A percentile compares a stretch with the other conserved stretches of the same genome.
phyloP scores from a whole-genome alignment of 2,113 vertebrate genomes.

The Piaya cayana region DNA sequence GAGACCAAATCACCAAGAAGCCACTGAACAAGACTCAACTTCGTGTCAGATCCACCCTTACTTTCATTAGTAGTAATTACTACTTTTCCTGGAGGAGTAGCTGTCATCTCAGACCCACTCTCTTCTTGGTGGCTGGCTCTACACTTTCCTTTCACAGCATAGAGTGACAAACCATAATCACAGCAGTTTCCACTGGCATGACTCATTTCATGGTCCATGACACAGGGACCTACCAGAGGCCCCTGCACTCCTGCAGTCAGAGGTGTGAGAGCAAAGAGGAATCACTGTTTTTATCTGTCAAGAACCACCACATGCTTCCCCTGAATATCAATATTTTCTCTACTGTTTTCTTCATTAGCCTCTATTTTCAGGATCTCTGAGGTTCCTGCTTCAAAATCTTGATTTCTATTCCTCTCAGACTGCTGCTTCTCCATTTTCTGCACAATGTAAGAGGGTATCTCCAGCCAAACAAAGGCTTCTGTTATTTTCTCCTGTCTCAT shows the following conservation, averaged over 20 bases:
- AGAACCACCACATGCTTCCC: background rate
- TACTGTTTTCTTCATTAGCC: conserved; percentile 1
- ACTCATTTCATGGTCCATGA: background rate
- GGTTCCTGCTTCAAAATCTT: background rate
- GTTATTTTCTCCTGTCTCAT: background rate
- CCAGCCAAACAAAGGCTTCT: background rate
- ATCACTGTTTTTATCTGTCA: background rate
- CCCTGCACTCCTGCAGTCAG: background rate
- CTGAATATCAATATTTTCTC: background rate
- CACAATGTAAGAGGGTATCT: background rate
- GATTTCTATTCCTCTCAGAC: background rate
- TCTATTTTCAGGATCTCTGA: background rate
- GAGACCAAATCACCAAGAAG: background rate
- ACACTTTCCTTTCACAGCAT: background rate
- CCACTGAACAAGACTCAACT: background rate
- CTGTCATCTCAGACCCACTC: accelerated
- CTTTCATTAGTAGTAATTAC: background rate
- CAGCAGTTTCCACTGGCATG: background rate
- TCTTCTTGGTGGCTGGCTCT: background rate
- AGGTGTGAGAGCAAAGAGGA: background rate
- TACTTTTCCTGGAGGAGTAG: background rate
- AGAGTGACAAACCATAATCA: background rate
- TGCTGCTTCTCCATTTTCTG: background rate
- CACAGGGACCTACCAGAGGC: background rate
- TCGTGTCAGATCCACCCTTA: background rate